Base-by-base conservation (phyloP, 2,888 invertebrate species). In the Monoplex corrugatus region DNA sequence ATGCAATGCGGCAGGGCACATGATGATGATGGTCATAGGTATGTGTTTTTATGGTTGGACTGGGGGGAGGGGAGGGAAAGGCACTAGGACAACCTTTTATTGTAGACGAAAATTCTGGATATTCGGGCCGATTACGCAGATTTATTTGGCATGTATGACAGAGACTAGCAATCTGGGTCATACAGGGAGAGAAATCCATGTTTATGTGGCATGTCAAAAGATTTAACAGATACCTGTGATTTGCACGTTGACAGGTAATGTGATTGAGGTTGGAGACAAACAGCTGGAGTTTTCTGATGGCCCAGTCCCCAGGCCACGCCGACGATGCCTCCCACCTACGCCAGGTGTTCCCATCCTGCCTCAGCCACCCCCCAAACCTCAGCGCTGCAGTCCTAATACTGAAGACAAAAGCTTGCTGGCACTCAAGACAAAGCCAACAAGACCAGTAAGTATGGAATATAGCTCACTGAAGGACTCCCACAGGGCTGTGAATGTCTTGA, bases 231-330 rank as follows among this genome's bases (percentile, higher is more conserved):
- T 35, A 72, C 32, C 32, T 28, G n/a, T 0, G 63, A 28, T 72
- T 35, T 89, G 63, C 35, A 35, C 10, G 35, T 75, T 87, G 8
- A 84, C 78, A 94, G 94, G 94, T 63, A 91, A 90, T 35, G 89
- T 89, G 63, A 91, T 94, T n/a, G 94, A 94, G 72, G 91, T 94
- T 32, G 94, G 93, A n/a, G 94, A 94, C 87, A 93, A 93, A 90
- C 90, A 91, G 8, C 85, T 94, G 43, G 92, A 93, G 87, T 93
- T 94, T 88, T 88, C 91, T 35, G 92, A 93, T 83, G 94, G 94
- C 16, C 89, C 85, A 6, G 44, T 82, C 38, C 83, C 45, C n/a
- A 87, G 68, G 78, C 86, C 91, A 45, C 87, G 89, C 6, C 90
- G 94, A 32, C 83, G 94, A n/a, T 92, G 93, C 72, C 90, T 95